A percentile compares a stretch with the other conserved stretches of the same genome.
phyloP scores from a whole-genome alignment of 2,888 invertebrate species.

The Phyllotreta cruciferae region DNA sequence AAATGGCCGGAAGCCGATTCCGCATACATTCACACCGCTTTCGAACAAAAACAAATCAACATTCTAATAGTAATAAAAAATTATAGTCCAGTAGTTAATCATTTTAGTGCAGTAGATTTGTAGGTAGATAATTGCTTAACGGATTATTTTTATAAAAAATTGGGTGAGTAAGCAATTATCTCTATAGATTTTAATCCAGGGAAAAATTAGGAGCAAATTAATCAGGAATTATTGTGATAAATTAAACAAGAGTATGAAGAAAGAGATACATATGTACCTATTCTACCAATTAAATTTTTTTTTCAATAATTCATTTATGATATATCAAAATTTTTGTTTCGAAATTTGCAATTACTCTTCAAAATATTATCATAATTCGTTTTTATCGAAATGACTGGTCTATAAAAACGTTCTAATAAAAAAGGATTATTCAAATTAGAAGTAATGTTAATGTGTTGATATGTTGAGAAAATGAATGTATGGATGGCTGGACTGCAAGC shows the following conservation, averaged over 20 bases:
- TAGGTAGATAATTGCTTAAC: too few relatives aligned
- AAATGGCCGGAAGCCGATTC: conserved; percentile 42
- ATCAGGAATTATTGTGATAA: too few relatives aligned
- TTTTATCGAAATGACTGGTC: background rate
- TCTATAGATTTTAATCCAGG: too few relatives aligned
- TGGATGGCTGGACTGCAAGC: conserved; percentile 1
- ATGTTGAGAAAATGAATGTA: conserved; percentile 15
- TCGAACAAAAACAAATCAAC: conserved; percentile 25
- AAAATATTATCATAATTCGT: background rate
- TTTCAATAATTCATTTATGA: background rate
- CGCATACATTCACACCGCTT: conserved; percentile 30
- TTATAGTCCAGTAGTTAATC: conserved; percentile 1
- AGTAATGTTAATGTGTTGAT: conserved; percentile 11
- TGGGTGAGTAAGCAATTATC: too few relatives aligned
- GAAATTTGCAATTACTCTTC: background rate
- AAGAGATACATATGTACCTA: too few relatives aligned
- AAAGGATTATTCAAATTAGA: conserved; percentile 25
- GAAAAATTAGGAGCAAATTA: too few relatives aligned
- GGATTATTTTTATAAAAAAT: too few relatives aligned
- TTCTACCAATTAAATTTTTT: too few relatives aligned
- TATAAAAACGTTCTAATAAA: conserved; percentile 25
- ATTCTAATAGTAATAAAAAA: conserved; percentile 24
- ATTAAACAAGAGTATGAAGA: too few relatives aligned
- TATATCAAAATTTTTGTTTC: background rate
- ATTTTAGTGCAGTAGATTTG: background rate